Base-by-base conservation (phyloP, 2,797 vertebrate species). In the Tragopan temminckii region DNA sequence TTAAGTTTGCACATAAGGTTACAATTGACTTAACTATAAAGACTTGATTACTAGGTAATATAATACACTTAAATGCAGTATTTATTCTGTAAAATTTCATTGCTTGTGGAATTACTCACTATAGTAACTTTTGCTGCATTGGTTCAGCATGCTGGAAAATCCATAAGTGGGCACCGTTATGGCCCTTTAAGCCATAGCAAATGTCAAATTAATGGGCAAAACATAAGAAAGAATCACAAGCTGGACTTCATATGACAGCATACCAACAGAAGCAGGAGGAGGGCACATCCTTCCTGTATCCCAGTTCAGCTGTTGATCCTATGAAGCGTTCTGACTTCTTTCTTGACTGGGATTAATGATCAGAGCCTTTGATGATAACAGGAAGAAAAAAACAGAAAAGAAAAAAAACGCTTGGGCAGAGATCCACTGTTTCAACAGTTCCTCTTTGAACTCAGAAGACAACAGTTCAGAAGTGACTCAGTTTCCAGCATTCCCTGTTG, bases 381-480 rank as follows among this genome's bases (percentile, higher is more conserved):
- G 64, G 52, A 29, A 43, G 27, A 43, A n/a, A n/a, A 53, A 55
- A 31, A 14, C 14, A 11, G 17, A 11, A 78, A 64, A 29, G 70
- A 71, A 78, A 93, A 79, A 35, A 57, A 57, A 21, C 5, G 9
- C 40, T 82, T 59, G 55, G 79, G 88, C 86, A 62, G 24, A 85
- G 69, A 82, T 85, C 64, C 81, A 92, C 50, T 53, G 13, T 67
- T 55, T 82, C 80, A 80, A 71, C n/a, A 75, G 72, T 40, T 88
- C 66, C 46, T 92, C 81, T 94, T 78, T 89, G 79, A 95, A 94
- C 62, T 89, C 59, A 24, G 42, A 85, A 13, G 55, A 67, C 33
- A 80, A 63, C 29, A 38, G 48, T 53, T 84, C 63, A 93, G 71
- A 89, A 84, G 62, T 66, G 62, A 35, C 9, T 1, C 50, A 52